Base-by-base conservation (phyloP, 1,140 invertebrate species). In the Pseudomyrmex cubaensis region DNA sequence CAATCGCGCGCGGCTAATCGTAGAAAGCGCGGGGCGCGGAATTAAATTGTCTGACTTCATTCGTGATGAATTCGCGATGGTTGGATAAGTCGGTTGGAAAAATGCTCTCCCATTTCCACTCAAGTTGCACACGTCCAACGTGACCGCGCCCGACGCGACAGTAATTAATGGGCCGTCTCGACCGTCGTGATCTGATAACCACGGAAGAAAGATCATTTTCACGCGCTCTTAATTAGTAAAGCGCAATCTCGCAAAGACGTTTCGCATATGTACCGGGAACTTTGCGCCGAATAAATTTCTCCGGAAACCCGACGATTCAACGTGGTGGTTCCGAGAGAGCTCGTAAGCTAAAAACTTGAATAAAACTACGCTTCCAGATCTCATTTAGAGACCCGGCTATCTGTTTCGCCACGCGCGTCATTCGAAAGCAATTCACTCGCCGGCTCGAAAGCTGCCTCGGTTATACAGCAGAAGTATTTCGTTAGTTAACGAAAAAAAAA, bases 11-110 rank as follows among this genome's bases (percentile, higher is more conserved):
- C 62, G 61, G 73, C 56, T 83, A 86, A 86, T 84, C 52, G 82
- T 22, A 48, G 50, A 46, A 63, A 64, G 59, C 61, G 67, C 61
- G 67, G 76, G 52, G 64, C 50, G 76, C 72, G 54, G 76, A 85
- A 88, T 88, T 88, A 88, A 88, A 77, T 84, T 61, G 87, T 88
- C 86, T 50, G 20, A 52, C 73, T 77, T 87, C 44, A 80, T 54
- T 75, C 69, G 74, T 72, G 83, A 80, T 56, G 76, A 80, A 80
- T 80, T 63, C 22, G n/a, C 13, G 76, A 80, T 80, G 76, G 9
- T 8, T 20, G 66, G 76, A 80, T 80, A 80, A 80, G 44, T 46
- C 64, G 44, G 20, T n/a, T 7, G 20, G 48, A 72, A 56, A 80
- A 80, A 61, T 80, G 76, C 76, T 61, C 17, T 50, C 76, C 76